These are phyloP conservation scores for Tauraco erythrolophus DNA, from an alignment of 2,113 vertebrate species.

Conservation along the genomic window DNA sequence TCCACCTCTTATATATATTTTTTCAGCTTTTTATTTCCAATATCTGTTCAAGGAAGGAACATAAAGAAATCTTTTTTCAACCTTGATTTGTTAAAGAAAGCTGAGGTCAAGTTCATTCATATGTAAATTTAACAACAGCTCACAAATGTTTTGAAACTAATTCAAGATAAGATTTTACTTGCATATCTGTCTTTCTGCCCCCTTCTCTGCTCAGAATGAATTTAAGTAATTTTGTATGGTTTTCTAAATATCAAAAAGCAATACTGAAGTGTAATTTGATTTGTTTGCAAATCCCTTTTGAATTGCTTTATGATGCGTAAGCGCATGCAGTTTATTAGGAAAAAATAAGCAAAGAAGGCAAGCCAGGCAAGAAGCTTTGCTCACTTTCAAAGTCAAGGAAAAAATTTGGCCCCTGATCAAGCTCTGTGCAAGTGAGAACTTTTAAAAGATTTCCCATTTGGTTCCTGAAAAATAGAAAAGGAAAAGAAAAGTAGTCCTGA, in stretches of 20 bases:
- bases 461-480: constrained; percentile 86
- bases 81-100: background rate
- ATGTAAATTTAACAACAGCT: background rate
- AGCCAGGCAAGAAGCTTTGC: constrained; percentile 81
- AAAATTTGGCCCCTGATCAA: constrained; percentile 94
- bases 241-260: background rate
- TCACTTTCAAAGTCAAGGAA: constrained; percentile 97
- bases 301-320: constrained; percentile 44
- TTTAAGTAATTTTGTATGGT: background rate
- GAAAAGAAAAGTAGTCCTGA: constrained; percentile 67
- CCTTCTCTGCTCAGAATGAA: background rate
- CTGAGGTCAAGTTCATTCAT: background rate
- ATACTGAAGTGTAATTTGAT: constrained; percentile 41
- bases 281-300: constrained; percentile 71
- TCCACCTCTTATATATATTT: background rate
- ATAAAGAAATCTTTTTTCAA: background rate
- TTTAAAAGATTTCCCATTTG: constrained; percentile 92
- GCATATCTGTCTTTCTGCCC: background rate
- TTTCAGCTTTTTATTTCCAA: background rate
- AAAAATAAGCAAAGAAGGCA: constrained; percentile 63
- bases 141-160: background rate
- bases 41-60: background rate
- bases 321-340: constrained; percentile 61
- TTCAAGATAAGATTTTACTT: background rate
- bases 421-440: constrained; percentile 91